Percentiles rank a stretch among this genome's conserved stretches.
Conservation (phyloP, 2,113 vertebrate genomes). For the Peromyscus polionotus region DNA sequence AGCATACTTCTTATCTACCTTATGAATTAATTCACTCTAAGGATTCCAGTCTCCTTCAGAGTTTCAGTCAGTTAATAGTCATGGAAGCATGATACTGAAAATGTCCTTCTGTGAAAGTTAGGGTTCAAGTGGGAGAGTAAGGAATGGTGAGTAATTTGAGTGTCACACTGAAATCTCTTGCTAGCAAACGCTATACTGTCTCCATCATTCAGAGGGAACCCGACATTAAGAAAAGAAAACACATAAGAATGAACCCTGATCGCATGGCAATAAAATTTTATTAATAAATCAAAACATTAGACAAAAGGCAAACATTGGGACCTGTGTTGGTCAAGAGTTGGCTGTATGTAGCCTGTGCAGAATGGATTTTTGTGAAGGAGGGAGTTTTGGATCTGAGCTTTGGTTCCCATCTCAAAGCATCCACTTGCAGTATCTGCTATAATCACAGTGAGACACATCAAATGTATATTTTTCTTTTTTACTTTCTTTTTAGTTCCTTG, state of each 20-base stretch:
- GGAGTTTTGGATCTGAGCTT: neutral
- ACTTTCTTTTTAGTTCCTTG: constrained; percentile 47
- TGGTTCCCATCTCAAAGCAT: constrained; percentile 25
- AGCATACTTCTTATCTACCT: neutral
- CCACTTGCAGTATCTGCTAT: constrained; percentile 29
- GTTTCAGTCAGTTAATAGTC: neutral
- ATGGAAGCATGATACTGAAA: neutral
- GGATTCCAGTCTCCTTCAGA: neutral
- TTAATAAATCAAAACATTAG: constrained; percentile 4
- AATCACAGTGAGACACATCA: constrained; percentile 51
- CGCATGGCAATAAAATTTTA: neutral
- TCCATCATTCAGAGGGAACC: neutral
- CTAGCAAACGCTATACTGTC: neutral
- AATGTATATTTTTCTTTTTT: constrained; percentile 58
- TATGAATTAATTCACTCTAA: neutral
- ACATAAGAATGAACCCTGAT: neutral
- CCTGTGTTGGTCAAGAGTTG: neutral
- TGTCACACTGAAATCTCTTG: neutral
- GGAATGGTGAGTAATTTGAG: neutral
- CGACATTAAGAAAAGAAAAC: neutral
- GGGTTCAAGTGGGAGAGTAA: neutral
- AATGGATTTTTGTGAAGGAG: constrained; percentile 44
- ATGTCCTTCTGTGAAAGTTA: neutral
- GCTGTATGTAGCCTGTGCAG: neutral
- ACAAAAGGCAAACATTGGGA: neutral